Evolutionary conservation across 2,888 invertebrate genomes (phyloP), one percentile per base, ranked within the genome.

Genomic region (Pristionchus entomophagus): DNA sequence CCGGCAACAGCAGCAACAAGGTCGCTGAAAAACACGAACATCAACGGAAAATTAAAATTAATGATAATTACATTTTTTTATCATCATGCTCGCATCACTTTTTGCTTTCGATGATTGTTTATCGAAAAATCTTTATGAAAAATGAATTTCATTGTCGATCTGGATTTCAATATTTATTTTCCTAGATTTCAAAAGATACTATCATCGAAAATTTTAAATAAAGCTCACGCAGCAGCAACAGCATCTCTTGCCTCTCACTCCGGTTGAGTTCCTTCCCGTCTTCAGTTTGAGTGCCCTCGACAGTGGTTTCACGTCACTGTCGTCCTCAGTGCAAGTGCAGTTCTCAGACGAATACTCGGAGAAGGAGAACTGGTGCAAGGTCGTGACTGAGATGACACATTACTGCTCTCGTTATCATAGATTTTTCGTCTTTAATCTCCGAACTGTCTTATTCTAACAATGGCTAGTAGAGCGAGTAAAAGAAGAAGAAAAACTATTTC

Each of bases 201-300:
- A 62, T 10, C 45, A 45, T 45, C 6, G 45, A 45, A 45, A 10
- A 10, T 45, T 56, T 5, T n/a, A 14, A 22, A 22, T 8, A 22
- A 56, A 65, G 45, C 73, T 73, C 41, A 73, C 73, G 22, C 73
- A 73, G 26, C 73, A 73, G 17, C 73, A 73, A 12, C 73, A 73
- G 73, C 73, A 73, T 73, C 73, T 22, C 73, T 73, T 73, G 1
- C 5, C n/a, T 26, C 73, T 22, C 6, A n/a, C 73, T 45, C n/a
- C 73, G 1, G 41, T 73, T 17, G 73, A 73, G 5, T 73, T 73
- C 10, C 41, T 38, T 0, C 69, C 41, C 73, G 73, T 41, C 26
- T 45, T 73, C n/a, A 73, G n/a, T 26, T 17, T 73, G 12, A 73
- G 73, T 12, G 45, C 73, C 26, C 26, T 45, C 41, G 73, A 73